These are phyloP conservation scores for Ophthalmolycus amberensis DNA, from an alignment of 2,113 vertebrate species.

Conservation along the genomic window DNA sequence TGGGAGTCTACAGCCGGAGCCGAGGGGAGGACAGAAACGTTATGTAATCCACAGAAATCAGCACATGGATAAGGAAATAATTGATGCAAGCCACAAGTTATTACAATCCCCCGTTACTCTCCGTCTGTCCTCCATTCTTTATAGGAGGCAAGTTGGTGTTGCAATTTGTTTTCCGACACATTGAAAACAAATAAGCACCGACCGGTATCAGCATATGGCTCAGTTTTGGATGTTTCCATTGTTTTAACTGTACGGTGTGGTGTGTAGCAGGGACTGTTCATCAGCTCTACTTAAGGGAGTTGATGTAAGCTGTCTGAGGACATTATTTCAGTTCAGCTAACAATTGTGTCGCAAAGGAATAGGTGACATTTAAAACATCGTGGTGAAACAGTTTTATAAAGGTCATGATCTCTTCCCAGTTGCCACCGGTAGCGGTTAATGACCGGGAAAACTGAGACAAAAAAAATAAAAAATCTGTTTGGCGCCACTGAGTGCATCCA, in stretches of 20 bases:
- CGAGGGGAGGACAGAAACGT: conserved; percentile 23
- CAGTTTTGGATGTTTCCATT: neutral
- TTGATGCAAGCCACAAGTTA: neutral
- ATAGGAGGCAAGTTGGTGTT: neutral
- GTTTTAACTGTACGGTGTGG: neutral
- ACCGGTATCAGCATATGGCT: neutral
- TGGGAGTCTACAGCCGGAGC: conserved; percentile 88
- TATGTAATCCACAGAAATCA: neutral
- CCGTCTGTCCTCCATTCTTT: neutral
- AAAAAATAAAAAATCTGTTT: neutral
- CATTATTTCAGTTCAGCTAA: neutral
- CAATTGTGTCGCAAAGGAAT: neutral
- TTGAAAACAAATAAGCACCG: neutral
- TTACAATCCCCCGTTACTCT: neutral
- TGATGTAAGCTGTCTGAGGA: neutral
- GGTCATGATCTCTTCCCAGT: neutral
- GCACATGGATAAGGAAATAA: neutral
- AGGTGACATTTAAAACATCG: neutral
- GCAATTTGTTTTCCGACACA: neutral
- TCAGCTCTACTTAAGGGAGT: neutral
- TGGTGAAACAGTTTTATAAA: neutral
- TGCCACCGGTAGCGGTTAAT: neutral
- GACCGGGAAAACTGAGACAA: neutral
- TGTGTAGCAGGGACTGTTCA: neutral
- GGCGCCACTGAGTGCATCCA: neutral